Evolutionary conservation across 2,888 invertebrate genomes (phyloP), one percentile per base, ranked within the genome.

Genomic region (Vandiemenella viatica): DNA sequence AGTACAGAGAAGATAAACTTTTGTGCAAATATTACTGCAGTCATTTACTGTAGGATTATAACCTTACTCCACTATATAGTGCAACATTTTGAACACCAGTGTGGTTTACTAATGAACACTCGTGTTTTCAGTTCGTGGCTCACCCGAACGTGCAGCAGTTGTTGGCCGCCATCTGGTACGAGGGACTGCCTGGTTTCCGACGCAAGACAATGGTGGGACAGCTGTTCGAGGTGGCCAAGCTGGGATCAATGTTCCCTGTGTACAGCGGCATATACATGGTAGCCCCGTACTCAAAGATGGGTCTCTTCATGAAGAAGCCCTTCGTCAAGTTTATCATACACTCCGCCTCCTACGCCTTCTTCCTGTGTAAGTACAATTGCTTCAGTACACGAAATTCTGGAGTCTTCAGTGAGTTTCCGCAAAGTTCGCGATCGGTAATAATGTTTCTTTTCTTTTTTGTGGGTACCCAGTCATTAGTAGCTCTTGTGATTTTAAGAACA

Each of bases 251-350:
- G 78, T 97, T 96, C 64, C 96, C 97, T 0, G 71, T 96, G 13
- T 88, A 95, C 67, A 90, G 92, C 58, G 73, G 88, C 23, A 81
- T 90, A 55, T 96, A 97, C 68, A 84, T 97, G 76, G 61, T 96
- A 53, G 83, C 89, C 0, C 97, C 97, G 0, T 83, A 85, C 51
- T 90, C 90, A 0, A 78, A 79, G 46, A 80, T 88, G 65, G 95
- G 93, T 13, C 71, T 79, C 56, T 89, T 93, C 61, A 87, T 96
- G 83, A 86, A 91, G 63, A 95, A 96, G 64, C 97, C 97, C 0
- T 98, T 97, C 67, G 92, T 98, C 61, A 97, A 97, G 67, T 98
- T 98, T 69, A 92, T 98, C 59, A 89, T 90, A 57, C 92, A 97
- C 65, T 95, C 95, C 38, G 83, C 92, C 4, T 95, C 96, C 2